phyloP scores from a whole-genome alignment of 2,888 invertebrate genomes.

The Dicranocentrus wangi region DNA sequence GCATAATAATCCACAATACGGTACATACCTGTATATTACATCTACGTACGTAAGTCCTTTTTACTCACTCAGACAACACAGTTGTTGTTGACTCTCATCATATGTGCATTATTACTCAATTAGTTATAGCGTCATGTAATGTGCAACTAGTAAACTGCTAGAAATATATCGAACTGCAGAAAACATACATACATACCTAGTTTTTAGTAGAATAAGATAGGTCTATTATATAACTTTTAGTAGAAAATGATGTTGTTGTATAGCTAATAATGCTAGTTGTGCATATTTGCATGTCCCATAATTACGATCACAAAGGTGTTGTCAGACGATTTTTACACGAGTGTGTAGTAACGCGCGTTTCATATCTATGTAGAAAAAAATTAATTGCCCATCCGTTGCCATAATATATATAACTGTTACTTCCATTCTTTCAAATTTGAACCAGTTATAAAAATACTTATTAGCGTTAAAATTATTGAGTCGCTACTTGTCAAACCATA shows the following conservation, averaged over 20 bases:
- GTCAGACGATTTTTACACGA: too few species aligned
- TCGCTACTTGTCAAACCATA: too few species aligned
- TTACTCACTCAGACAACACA: constrained; percentile 53
- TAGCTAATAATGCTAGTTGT: neutral
- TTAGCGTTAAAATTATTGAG: too few species aligned
- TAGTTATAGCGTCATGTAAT: constrained; percentile 16
- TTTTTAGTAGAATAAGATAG: neutral
- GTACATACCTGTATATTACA: constrained; percentile 22
- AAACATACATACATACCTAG: neutral
- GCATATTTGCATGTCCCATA: constrained; percentile 2
- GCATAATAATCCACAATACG: neutral
- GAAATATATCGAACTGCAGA: neutral
- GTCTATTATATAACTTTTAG: neutral
- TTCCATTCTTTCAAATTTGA: too few species aligned
- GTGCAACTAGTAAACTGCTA: neutral
- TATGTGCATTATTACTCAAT: constrained; percentile 65
- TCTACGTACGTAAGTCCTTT: constrained; percentile 47
- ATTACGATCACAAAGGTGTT: neutral
- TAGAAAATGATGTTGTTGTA: neutral
- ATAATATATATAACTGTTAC: too few species aligned
- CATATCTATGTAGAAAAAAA: too few species aligned
- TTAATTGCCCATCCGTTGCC: too few species aligned
- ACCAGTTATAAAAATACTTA: too few species aligned
- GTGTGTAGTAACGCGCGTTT: too few species aligned
- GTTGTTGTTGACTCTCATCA: constrained; percentile 62